A percentile compares a stretch with the other conserved stretches of the same genome.
Evolutionary conservation across 2,113 vertebrate genomes (phyloP).

Genomic region (Neodon shergylaensis): DNA sequence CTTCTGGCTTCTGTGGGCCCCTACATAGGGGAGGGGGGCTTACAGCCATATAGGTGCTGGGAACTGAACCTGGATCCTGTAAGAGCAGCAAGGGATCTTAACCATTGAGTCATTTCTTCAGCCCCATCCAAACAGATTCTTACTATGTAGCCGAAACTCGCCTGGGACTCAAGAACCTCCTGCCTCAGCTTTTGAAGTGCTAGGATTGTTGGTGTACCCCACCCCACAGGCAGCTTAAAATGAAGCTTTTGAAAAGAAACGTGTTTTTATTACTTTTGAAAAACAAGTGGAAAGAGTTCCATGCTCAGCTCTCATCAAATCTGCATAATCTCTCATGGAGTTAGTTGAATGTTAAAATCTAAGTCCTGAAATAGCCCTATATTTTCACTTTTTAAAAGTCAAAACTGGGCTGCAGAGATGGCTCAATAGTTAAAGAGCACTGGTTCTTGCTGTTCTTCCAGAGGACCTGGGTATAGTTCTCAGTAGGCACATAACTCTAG

Average conservation of each 20-base stretch:
- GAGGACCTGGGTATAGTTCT: neutral
- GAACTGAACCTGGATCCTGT: neutral
- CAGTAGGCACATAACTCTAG: neutral
- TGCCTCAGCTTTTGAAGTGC: neutral
- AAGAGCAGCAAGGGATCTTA: neutral
- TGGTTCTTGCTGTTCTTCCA: neutral
- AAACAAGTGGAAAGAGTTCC: neutral
- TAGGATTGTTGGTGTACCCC: neutral
- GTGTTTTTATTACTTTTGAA: neutral
- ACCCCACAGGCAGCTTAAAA: neutral
- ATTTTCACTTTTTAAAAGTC: slow-evolving; percentile 29
- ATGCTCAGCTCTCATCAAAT: neutral
- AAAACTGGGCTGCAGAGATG: neutral
- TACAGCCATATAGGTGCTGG: no score
- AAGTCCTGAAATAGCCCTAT: neutral
- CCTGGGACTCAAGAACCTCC: neutral
- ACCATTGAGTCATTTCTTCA: neutral
- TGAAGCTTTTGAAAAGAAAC: neutral
- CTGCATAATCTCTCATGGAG: slow-evolving; percentile 16
- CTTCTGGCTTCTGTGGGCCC: no score
- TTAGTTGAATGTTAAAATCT: slow-evolving; percentile 10
- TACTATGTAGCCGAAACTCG: neutral
- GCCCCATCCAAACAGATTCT: neutral
- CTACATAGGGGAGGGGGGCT: no score
- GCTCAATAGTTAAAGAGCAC: neutral